Evolutionary conservation across 30 jellyfish, hydroid and myxozoan species (phyloP).

Genomic region (Mastigias papua): DNA sequence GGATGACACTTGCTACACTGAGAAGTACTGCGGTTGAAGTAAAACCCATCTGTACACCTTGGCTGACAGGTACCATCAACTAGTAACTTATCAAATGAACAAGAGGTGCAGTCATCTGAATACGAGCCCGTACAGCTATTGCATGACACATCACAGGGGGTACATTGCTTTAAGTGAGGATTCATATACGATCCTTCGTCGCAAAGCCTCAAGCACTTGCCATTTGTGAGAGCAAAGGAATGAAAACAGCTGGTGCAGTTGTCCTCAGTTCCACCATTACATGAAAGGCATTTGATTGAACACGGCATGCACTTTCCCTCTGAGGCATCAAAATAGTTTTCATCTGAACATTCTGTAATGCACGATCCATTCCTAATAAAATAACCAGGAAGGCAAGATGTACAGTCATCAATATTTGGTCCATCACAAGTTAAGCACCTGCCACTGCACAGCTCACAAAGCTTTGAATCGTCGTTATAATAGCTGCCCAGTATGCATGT

Average conservation of each 20-base stretch:
- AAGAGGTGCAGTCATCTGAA: constrained; percentile 77
- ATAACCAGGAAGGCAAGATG: constrained; percentile 54
- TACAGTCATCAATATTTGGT: constrained; percentile 69
- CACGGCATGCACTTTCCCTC: constrained; percentile 44
- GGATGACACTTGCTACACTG: constrained; percentile 50
- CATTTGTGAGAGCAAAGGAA: constrained; percentile 37
- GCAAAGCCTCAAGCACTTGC: constrained; percentile 66
- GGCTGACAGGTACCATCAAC: constrained; percentile 61
- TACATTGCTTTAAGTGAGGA: constrained; percentile 48
- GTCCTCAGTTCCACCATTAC: constrained; percentile 55
- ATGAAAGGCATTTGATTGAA: constrained; percentile 42
- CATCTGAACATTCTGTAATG: constrained; percentile 27
- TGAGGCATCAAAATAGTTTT: constrained; percentile 2
- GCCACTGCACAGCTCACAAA: constrained; percentile 48
- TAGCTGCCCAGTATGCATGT: constrained; percentile 54
- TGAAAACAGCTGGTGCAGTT: constrained; percentile 71
- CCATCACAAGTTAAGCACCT: constrained; percentile 67
- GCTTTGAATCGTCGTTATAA: not conserved
- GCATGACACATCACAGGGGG: constrained; percentile 84
- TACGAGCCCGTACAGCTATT: constrained; percentile 77
- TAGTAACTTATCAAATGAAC: constrained; percentile 50
- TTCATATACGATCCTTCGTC: constrained; percentile 44
- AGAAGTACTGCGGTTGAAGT: constrained; percentile 3
- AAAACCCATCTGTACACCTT: constrained; percentile 57
- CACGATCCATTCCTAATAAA: constrained; percentile 10